Base-by-base conservation (phyloP, 2,113 vertebrate species). In the Hymenochirus boettgeri region DNA sequence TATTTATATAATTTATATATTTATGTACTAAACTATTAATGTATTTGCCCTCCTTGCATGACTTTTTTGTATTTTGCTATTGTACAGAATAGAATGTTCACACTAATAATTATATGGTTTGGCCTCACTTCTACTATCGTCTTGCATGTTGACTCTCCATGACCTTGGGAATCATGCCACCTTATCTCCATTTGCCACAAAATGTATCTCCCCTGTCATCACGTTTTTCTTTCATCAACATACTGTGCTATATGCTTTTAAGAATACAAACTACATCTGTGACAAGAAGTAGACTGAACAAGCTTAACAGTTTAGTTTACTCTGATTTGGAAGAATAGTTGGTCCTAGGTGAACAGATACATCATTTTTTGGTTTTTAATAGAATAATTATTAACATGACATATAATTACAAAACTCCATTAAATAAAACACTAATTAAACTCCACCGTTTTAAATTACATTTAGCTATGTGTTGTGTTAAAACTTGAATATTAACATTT, bases 141-240 rank as follows among this genome's bases (percentile, higher is more conserved):
- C 56, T 60, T 45, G 47, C 46, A 45, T 45, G 29, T 22, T 57
- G 64, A 66, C 45, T 55, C 55, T 58, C 45, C 17, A 45, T 58
- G 64, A 66, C 64, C 64, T 66, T 57, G 55, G 31, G 57, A 58
- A 58, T 66, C 64, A 58, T 51, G 55, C 55, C 55, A 39, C 23
- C 55, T 66, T 58, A 66, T 58, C 55, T 66, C 45, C 64, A 66
- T 56, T 50, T 66, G 64, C 54, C 55, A 51, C 64, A 66, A 66
- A 66, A 57, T 66, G 55, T 66, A 58, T 58, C 45, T 66, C 15
- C 64, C 64, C 48, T 66, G 64, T 66, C 64, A 66, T 66, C 64
- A 58, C 55, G 55, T 58, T 66, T 66, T 66, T 51, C 64, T 66
- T 58, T 66, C 64, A 66, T 66, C 64, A 58, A 42, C 35, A 24